Percentiles rank a stretch among this genome's conserved stretches.
These are phyloP conservation scores for Crenichthys baileyi DNA, from an alignment of 2,797 vertebrate genomes.

Conservation along the genomic window DNA sequence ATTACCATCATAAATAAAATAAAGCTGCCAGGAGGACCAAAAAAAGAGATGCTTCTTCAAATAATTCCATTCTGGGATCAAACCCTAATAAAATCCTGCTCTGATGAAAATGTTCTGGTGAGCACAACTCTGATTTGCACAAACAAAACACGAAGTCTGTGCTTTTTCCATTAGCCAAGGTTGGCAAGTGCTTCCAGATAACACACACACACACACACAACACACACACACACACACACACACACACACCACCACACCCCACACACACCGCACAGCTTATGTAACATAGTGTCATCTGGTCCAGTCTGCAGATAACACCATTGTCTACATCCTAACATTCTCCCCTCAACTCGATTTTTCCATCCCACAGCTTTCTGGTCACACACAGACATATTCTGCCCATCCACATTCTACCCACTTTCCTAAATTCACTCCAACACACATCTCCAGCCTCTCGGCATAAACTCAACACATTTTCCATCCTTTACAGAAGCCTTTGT, in stretches of 20 bases:
- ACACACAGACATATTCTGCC: not conserved
- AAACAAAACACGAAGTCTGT: conserved; percentile 32
- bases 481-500: conserved; percentile 5
- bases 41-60: conserved; percentile 8
- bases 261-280: conserved; percentile 37
- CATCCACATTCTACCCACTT: not conserved
- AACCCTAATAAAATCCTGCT: not conserved
- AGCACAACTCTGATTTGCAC: conserved; percentile 22
- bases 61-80: not conserved
- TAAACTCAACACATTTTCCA: conserved; percentile 17
- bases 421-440: conserved; percentile 7
- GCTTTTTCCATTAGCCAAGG: conserved; percentile 8
- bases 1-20: conserved; percentile 63
- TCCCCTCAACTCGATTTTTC: conserved; percentile 17
- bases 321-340: conserved; percentile 36
- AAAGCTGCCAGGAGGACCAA: conserved; percentile 37
- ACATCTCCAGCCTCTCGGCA: not conserved
- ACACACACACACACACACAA: too few relatives aligned
- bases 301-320: conserved; percentile 46
- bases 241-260: conserved; percentile 15
- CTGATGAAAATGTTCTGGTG: not conserved
- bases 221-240: conserved; percentile 21
- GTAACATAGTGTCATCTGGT: conserved; percentile 47
- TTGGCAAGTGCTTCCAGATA: not conserved
- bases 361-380: not conserved